phyloP scores from a whole-genome alignment of 2,888 invertebrate species.

The Zonitis immaculata region DNA sequence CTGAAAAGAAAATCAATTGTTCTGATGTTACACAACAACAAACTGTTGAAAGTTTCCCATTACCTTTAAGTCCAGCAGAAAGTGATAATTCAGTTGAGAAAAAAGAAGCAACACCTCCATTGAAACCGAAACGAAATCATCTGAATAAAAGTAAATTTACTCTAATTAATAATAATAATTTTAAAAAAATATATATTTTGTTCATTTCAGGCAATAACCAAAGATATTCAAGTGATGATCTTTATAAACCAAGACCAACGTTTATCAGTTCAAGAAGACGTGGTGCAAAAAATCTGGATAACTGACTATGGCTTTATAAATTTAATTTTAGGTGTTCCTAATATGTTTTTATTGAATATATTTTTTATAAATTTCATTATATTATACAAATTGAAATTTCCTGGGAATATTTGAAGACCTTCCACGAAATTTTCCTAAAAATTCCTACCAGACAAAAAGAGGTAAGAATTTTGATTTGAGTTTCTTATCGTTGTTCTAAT shows the following conservation, averaged over 20 bases:
- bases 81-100: constrained; percentile 39
- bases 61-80: constrained; percentile 43
- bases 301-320: constrained; percentile 16
- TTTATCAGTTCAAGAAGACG: constrained; percentile 54
- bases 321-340: not conserved
- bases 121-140: constrained; percentile 22
- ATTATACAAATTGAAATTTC: not conserved
- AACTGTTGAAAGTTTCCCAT: constrained; percentile 30
- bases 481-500: no score
- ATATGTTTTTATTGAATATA: not conserved
- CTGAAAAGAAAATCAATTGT: not conserved
- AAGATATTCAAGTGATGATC: constrained; percentile 64
- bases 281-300: constrained; percentile 25
- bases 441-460: no score
- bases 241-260: constrained; percentile 65
- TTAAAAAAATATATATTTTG: not conserved
- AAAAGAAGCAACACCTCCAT: constrained; percentile 25
- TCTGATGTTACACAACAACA: not conserved
- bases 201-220: constrained; percentile 40
- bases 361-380: not conserved
- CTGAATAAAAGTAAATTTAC: constrained; percentile 22
- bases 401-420: not conserved
- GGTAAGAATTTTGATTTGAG: no score
- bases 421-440: no score
- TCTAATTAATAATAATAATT: not conserved